phyloP scores from a whole-genome alignment of 2,888 invertebrate species.

The Campaea margaritaria region DNA sequence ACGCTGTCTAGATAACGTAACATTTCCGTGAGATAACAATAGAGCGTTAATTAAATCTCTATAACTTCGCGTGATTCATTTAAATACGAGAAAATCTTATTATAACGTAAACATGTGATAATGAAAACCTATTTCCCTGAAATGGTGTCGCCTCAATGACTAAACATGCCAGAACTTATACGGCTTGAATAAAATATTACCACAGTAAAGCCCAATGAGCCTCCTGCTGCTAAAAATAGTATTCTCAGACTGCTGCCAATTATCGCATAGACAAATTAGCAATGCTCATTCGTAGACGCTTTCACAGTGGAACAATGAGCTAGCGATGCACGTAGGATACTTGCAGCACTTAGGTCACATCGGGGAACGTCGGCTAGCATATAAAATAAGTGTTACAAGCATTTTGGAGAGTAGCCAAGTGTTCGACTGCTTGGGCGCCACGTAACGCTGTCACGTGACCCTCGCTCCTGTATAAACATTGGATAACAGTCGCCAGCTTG shows the following conservation, averaged over 20 bases:
- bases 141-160: slow-evolving; percentile 25
- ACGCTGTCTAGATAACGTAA: slow-evolving; percentile 6
- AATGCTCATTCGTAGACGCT: slow-evolving; percentile 49
- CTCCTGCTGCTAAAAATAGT: slow-evolving; percentile 39
- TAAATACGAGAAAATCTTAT: slow-evolving; percentile 14
- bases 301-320: slow-evolving; percentile 47
- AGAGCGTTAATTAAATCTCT: slow-evolving; percentile 20
- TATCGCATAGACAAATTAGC: slow-evolving; percentile 35
- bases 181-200: slow-evolving; percentile 30
- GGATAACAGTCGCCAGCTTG: slow-evolving; percentile 63
- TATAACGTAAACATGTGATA: slow-evolving; percentile 31
- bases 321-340: slow-evolving; percentile 63
- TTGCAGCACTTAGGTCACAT: slow-evolving; percentile 67
- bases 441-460: slow-evolving; percentile 67
- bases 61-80: slow-evolving; percentile 21
- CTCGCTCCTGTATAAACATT: slow-evolving; percentile 71
- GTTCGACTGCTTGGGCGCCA: slow-evolving; percentile 52
- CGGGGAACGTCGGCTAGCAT: slow-evolving; percentile 65
- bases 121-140: slow-evolving; percentile 30
- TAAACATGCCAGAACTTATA: slow-evolving; percentile 27
- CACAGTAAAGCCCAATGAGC: slow-evolving; percentile 21
- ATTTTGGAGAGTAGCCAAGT: slow-evolving; percentile 73
- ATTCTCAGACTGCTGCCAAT: slow-evolving; percentile 37
- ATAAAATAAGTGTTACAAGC: slow-evolving; percentile 70
- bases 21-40: slow-evolving; percentile 28